Base-by-base conservation (phyloP, 2,888 invertebrate genomes). In the Acanthosoma haemorrhoidale region DNA sequence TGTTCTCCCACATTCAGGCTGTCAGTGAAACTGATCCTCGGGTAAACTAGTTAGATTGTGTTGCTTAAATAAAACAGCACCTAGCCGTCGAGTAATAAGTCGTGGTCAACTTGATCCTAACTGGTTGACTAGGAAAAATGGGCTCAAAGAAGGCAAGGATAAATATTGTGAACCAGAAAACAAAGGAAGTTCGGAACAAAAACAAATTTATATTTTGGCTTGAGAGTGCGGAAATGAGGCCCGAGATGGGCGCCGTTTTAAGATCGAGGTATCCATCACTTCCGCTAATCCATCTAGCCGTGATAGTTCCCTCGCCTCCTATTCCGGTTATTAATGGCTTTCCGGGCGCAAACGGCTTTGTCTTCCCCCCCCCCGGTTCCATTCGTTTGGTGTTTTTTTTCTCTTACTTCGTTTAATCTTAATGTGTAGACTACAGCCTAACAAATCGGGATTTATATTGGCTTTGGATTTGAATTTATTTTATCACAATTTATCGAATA, bases 251-350 rank as follows among this genome's bases (percentile, higher is more conserved):
- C 25, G 51, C 51, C 51, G 29, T 51, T 51, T 51, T 25, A 21
- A 51, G 51, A 51, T 51, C 25, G 51, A 13, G 8, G 51, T 51
- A 51, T 51, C 51, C 51, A 51, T 51, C 51, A 51, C 51, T 51
- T 51, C 25, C 51, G 51, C 51, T 51, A 51, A 51, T 51, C 51
- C 51, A 51, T 51, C 51, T 51, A 51, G 51, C 51, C 25, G 25
- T 25, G 51, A 51, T 51, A 51, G 51, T 51, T 51, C 51, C 51
- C 51, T 51, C 51, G 29, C 51, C 32, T 61, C 38, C 61, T 21
- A 61, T 61, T 61, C 36, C 61, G 21, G 61, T 61, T 61, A 61
- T 61, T 61, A 61, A 61, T 61, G 38, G 32, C 13, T 38, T 36
- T 36, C 34, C 36, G 32, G 21, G 32, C 59, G 21, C 61, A 61